Conservation (phyloP, 2,888 invertebrate genomes). For the Dasypogon diadema region DNA sequence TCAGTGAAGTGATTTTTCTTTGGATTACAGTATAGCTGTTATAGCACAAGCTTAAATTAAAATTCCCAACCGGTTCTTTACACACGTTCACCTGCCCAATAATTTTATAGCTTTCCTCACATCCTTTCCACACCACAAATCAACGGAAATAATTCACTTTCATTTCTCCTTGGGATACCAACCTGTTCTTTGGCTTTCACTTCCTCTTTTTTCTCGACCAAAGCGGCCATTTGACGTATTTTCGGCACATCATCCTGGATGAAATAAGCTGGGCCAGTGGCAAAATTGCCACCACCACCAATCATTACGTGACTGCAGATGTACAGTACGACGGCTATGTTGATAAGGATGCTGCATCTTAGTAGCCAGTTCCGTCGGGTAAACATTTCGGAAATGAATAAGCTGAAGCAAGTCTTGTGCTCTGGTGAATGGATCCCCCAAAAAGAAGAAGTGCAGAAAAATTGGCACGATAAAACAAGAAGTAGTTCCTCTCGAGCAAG, state of each 20-base stretch:
- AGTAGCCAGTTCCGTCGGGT: slow-evolving; percentile 78
- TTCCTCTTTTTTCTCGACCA: slow-evolving; percentile 47
- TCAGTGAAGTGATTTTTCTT: too few species aligned
- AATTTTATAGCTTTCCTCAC: too few species aligned
- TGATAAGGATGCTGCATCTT: slow-evolving; percentile 80
- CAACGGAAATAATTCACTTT: neutral
- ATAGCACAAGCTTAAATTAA: too few species aligned
- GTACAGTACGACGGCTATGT: slow-evolving; percentile 79
- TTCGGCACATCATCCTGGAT: slow-evolving; percentile 60
- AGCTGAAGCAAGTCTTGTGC: neutral
- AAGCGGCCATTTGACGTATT: slow-evolving; percentile 37
- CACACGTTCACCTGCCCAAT: neutral
- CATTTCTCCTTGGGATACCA: neutral
- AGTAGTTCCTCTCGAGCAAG: neutral
- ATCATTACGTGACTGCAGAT: slow-evolving; percentile 76
- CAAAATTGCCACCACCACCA: slow-evolving; percentile 66
- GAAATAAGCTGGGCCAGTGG: slow-evolving; percentile 63
- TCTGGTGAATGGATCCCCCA: neutral
- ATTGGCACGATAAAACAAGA: neutral
- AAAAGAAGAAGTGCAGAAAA: too few species aligned
- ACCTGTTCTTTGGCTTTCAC: slow-evolving; percentile 52
- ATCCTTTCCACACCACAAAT: too few species aligned
- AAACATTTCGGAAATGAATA: slow-evolving; percentile 65
- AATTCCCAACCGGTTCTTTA: neutral
- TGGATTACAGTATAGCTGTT: too few species aligned